Base-by-base conservation (phyloP, 35 echinoderm and acorn worm genomes). In the Strongylocentrotus purpuratus region DNA sequence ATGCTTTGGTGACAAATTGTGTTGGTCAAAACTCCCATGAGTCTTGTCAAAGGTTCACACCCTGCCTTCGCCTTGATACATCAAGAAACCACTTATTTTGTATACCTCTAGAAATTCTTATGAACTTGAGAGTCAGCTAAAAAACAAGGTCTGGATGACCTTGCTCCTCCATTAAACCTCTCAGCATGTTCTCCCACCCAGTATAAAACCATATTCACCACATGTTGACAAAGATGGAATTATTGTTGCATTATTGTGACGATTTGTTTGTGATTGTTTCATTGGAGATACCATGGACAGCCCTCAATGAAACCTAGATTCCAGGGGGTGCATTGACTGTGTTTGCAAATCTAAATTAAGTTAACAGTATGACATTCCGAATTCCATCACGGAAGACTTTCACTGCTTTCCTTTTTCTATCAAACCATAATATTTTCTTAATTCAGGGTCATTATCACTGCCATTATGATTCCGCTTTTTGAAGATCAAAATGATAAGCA, bases 141-240 rank as follows among this genome's bases (percentile, higher is more conserved):
- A 50, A 50, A n/a, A n/a, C n/a, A n/a, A n/a, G n/a, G n/a, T 78
- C 4, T 78, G 25, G 65, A 78, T 8, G 65, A 78, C 65, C 65
- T 78, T 78, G 65, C 22, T 78, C 65, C 65, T 78, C 28, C 65
- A n/a, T 78, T 78, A 78, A 78, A 78, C 65, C 65, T 78, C 65
- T 28, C 65, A 78, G 65, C 65, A 78, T 28, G 65, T 28, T 28
- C 65, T 78, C 28, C 65, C 65, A 78, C 65, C 65, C 65, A 22
- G 65, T 5, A 78, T 78, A 55, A 15, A 14, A 55, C 20, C 25
- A n/a, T 55, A 55, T n/a, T 78, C 65, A 2, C 20, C 65, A 0
- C 65, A 78, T 78, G 50, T 55, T 55, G 10, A 78, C 65, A 78
- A 55, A 78, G 65, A 78, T 78, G 65, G 25, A 78, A 78, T 78